phyloP scores from a whole-genome alignment of 2,888 invertebrate genomes.

The Pterobdella sp. region DNA sequence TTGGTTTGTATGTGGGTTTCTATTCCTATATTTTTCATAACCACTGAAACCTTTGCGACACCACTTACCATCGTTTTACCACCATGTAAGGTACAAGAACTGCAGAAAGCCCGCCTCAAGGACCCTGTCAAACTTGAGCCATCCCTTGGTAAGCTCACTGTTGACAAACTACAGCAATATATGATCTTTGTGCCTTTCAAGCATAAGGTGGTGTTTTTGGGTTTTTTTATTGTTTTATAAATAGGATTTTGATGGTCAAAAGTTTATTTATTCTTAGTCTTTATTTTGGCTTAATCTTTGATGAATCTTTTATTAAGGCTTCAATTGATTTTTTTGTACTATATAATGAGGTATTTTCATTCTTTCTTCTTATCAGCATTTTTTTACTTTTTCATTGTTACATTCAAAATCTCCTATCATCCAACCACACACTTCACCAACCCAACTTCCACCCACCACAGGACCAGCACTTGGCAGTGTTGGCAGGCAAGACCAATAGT shows the following conservation, averaged over 20 bases:
- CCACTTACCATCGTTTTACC: neutral
- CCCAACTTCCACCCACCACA: no score
- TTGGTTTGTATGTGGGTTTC: no score
- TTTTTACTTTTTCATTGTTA: no score
- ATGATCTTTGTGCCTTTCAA: conserved; percentile 13
- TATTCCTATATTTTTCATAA: no score
- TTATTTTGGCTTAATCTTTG: neutral
- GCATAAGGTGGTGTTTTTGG: conserved; percentile 5
- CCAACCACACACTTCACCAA: no score
- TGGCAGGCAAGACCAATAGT: conserved; percentile 88
- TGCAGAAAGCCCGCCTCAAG: conserved; percentile 14
- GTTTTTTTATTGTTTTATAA: neutral
- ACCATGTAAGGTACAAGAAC: conserved; percentile 11
- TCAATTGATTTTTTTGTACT: no score
- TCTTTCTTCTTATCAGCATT: no score
- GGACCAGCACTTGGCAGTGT: conserved; percentile 91
- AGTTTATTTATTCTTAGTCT: neutral
- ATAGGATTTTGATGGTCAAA: neutral
- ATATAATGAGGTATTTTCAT: neutral
- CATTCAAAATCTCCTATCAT: no score
- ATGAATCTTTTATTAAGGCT: no score
- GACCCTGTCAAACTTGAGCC: conserved; percentile 21
- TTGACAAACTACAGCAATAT: conserved; percentile 4
- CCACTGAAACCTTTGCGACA: neutral
- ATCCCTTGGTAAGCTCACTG: conserved; percentile 18